Base-by-base conservation (phyloP, 2,113 vertebrate species). In the Leptobrachium ailaonicum region DNA sequence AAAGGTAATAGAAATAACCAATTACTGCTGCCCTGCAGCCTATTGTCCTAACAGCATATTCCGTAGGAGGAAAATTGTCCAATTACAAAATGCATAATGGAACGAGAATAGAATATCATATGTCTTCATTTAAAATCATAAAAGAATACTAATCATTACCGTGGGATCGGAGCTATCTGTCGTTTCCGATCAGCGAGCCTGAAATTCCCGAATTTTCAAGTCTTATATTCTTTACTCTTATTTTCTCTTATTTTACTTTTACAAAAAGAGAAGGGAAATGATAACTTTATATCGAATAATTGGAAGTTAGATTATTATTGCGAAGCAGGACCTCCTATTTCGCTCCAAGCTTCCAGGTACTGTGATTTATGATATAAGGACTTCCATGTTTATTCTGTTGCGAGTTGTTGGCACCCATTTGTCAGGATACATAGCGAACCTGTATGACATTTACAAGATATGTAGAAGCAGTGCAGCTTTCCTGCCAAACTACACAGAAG, bases 401-500 rank as follows among this genome's bases (percentile, higher is more conserved):
- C 20, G 86, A 75, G 71, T 71, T 86, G 88, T 72, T 82, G 77
- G 82, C 68, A 87, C 85, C 69, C 68, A 83, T 89, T 88, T 88
- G 83, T 88, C 81, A 85, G 83, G 84, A 89, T 56, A 83, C 68
- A 87, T 85, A 79, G 79, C 87, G 90, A 85, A 45, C 32, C 82
- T 76, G 40, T 63, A 86, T 10, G 75, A 73, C 79, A 86, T 90
- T 92, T 86, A 85, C 87, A 86, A 87, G 70, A 83, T 71, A 86
- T 83, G 32, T 86, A 83, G 88, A 90, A 89, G 85, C 82, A 86
- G 82, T 82, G 82, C 79, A 85, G 78, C 73, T 90, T 85, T 83
- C 70, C 79, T 85, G 87, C 85, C 85, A 86, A 87, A 88, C 68
- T 82, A 88, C 77, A 83, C 79, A 82, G 32, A 73, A 32, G 82